Conservation (phyloP, 1,140 invertebrate genomes). For the Panagrolaimus sp. region DNA sequence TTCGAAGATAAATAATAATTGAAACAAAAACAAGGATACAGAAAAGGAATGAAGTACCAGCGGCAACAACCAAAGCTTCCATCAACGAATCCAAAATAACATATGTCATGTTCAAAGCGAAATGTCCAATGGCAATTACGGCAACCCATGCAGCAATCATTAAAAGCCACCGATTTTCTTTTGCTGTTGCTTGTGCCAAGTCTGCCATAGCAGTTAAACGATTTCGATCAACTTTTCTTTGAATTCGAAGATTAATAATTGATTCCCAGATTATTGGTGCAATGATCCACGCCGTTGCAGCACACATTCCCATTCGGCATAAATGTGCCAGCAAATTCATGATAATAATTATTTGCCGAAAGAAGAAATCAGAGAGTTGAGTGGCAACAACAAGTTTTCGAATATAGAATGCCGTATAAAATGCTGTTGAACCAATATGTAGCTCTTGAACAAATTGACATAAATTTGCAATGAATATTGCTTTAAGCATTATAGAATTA, state of each 20-base stretch:
- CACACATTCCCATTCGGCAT: constrained; percentile 17
- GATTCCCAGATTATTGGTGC: constrained; percentile 13
- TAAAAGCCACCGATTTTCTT: constrained; percentile 15
- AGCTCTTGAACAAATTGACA: constrained; percentile 24
- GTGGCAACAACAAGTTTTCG: constrained; percentile 8
- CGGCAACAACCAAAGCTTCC: constrained; percentile 21
- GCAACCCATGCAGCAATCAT: constrained; percentile 15
- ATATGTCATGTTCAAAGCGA: constrained; percentile 19
- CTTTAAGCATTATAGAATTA: constrained; percentile 11
- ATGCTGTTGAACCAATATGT: constrained; percentile 17
- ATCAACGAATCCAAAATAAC: constrained; percentile 14
- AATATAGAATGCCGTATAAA: constrained; percentile 22
- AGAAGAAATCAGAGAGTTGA: constrained; percentile 13
- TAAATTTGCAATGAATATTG: constrained; percentile 16
- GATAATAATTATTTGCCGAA: constrained; percentile 13
- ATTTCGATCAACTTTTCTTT: constrained; percentile 18
- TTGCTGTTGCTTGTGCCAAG: constrained; percentile 1
- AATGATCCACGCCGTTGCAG: constrained; percentile 8
- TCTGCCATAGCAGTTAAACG: constrained; percentile 3
- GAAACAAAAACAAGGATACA: constrained; percentile 16
- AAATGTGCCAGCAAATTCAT: constrained; percentile 19
- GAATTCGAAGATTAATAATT: neutral
- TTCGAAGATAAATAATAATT: constrained; percentile 16
- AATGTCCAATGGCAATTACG: constrained; percentile 15
- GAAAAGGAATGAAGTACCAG: constrained; percentile 23